Base-by-base conservation (phyloP, 2,888 invertebrate genomes). In the Pegoplata infirma region DNA sequence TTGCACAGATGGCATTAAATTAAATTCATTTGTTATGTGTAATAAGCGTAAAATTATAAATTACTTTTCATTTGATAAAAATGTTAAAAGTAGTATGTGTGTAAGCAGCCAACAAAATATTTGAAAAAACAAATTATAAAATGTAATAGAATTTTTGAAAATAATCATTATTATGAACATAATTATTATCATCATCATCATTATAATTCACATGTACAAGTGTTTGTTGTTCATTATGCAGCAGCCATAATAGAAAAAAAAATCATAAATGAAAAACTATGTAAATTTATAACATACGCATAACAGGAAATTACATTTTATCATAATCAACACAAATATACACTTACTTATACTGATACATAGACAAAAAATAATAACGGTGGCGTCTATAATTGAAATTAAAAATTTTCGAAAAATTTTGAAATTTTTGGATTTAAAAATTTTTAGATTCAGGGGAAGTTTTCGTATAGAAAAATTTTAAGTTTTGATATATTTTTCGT, bases 281-380 rank as follows among this genome's bases (percentile, higher is more conserved):
- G 19, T 12, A 28, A 72, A 77, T 73, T 64, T 68, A 75, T 21
- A 49, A 67, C 61, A 63, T 74, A 67, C 74, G 68, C 68, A 69
- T 61, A 67, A 67, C 44, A 28, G 75, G 75, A 79, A 79, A 75
- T 75, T 79, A 71, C 71, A 75, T 75, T 66, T 75, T 46, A 75
- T 67, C 61, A 67, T 67, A 71, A 75, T 71, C 79, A 79, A 71
- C 71, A 63, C 53, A 58, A 44, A 47, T n/a, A n/a, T 47, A 53
- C n/a, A 10, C 36, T 40, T 2, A 12, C n/a, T 12, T 0, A 40
- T n/a, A 40, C 12, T 5, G n/a, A 40, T 12, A 12, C 12, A 36
- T 40, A 40, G n/a, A n/a, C n/a, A n/a, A n/a, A n/a, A n/a, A n/a
- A n/a, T n/a, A n/a, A n/a, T 40, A n/a, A 40, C 1, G 36, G 32